These are phyloP conservation scores for Vireo altiloquus DNA, from an alignment of 2,113 vertebrate species.

Conservation along the genomic window DNA sequence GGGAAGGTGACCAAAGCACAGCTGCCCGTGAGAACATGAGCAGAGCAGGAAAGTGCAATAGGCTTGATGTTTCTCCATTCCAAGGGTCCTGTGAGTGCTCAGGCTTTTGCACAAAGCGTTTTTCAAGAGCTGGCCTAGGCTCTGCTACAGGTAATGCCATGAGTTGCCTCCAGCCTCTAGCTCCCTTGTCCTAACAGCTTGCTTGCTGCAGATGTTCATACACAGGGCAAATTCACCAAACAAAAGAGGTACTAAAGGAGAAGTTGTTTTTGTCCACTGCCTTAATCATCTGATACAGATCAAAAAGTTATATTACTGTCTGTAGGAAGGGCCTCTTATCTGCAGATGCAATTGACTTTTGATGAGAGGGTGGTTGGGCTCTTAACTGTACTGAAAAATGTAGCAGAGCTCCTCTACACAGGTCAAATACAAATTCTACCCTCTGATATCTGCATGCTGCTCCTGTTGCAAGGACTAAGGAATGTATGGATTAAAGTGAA, in stretches of 20 bases:
- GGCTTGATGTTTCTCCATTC: background rate
- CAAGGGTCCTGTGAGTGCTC: background rate
- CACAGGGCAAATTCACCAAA: background rate
- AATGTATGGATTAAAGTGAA: background rate
- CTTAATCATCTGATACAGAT: slow-evolving; percentile 33
- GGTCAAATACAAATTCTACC: background rate
- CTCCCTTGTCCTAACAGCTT: accelerated
- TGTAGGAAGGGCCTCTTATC: background rate
- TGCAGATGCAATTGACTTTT: background rate
- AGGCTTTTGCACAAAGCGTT: background rate
- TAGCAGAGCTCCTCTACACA: background rate
- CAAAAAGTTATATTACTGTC: background rate
- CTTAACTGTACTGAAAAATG: background rate
- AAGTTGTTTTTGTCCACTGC: background rate
- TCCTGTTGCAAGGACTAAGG: background rate
- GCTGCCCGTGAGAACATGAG: background rate
- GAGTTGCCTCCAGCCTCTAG: background rate
- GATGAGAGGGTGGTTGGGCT: background rate
- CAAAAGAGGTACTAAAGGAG: background rate
- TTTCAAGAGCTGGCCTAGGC: background rate
- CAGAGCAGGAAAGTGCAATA: background rate
- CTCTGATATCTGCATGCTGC: background rate
- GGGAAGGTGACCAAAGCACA: background rate
- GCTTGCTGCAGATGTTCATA: background rate
- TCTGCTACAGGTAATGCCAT: background rate